phyloP scores from a whole-genome alignment of 2,797 vertebrate genomes.

The Craterocephalus amniculus region DNA sequence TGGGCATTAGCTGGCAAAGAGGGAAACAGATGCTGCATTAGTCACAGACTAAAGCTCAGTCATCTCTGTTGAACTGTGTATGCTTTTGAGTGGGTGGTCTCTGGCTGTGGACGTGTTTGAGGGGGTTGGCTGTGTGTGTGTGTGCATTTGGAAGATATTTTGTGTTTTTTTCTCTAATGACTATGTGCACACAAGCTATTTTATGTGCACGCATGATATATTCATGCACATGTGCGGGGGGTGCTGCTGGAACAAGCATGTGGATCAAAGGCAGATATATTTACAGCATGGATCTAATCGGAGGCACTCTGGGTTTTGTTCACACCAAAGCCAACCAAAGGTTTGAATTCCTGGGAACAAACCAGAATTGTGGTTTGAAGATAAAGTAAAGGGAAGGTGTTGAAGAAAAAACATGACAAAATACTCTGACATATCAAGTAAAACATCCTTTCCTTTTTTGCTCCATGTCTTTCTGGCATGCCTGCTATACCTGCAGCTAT shows the following conservation, averaged over 20 bases:
- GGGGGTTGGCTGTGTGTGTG: constrained; percentile 28
- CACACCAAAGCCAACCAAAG: constrained; percentile 19
- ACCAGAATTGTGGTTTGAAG: not conserved
- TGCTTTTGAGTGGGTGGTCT: constrained; percentile 60
- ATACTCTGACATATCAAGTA: not conserved
- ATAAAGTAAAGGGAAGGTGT: not conserved
- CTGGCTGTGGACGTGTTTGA: constrained; percentile 48
- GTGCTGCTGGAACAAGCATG: constrained; percentile 25
- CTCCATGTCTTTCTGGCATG: not conserved
- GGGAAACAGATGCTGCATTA: constrained; percentile 54
- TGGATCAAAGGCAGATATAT: constrained; percentile 13
- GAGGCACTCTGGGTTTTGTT: constrained; percentile 3
- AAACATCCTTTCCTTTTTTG: no score
- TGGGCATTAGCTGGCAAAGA: constrained; percentile 9
- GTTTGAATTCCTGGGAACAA: constrained; percentile 4
- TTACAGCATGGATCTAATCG: not conserved
- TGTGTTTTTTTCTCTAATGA: constrained; percentile 6
- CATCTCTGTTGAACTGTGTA: constrained; percentile 37
- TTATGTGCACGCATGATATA: constrained; percentile 18
- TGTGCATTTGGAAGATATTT: constrained; percentile 17
- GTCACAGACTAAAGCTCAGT: constrained; percentile 40
- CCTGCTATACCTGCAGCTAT: not conserved
- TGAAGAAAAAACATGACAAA: not conserved
- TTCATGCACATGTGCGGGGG: constrained; percentile 33
- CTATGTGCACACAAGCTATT: constrained; percentile 6